Evolutionary conservation across 2,113 vertebrate species (phyloP), one percentile per base, ranked within the genome.

Genomic region (Origma solitaria): DNA sequence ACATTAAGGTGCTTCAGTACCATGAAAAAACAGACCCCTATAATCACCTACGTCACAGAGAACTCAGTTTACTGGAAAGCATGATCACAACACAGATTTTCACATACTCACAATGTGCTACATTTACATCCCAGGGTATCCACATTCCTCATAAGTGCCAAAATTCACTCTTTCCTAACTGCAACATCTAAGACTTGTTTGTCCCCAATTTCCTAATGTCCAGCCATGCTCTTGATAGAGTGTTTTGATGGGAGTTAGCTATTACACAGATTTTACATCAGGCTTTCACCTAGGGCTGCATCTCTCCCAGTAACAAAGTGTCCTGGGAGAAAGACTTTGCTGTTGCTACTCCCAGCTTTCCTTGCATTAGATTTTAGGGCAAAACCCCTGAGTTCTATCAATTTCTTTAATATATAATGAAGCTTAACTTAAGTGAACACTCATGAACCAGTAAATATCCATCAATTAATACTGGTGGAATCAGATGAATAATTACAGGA

Each of bases 171-270:
- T 44, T 79, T 53, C 42, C 49, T n/a, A 40, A 51, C 40, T 27
- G 45, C 23, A 33, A 6, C 1, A 31, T 13, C 35, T 14, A 31
- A 40, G 64, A 21, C 22, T 33, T 30, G 3, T 21, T 56, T 54
- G 24, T 16, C n/a, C 65, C 28, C 9, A 5, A 21, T 79, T 58
- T 58, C 22, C 76, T 45, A 3, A 42, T 27, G 10, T 53, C 27
- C 28, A 30, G 2, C 0, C 0, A 66, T 4, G 6, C 31, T 45
- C n/a, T 1, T 27, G 25, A 18, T 11, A 16, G 3, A 2, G 40
- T 30, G 14, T 28, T 69, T 66, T 44, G 22, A 21, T 69, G 37
- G 37, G 37, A 82, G 15, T 18, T 51, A 10, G 13, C n/a, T 44
- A 9, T n/a, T 58, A 11, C 35, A 27, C 7, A 16, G 62, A 30